Base-by-base conservation (phyloP, 2,113 vertebrate genomes). In the Nettapus auritus region DNA sequence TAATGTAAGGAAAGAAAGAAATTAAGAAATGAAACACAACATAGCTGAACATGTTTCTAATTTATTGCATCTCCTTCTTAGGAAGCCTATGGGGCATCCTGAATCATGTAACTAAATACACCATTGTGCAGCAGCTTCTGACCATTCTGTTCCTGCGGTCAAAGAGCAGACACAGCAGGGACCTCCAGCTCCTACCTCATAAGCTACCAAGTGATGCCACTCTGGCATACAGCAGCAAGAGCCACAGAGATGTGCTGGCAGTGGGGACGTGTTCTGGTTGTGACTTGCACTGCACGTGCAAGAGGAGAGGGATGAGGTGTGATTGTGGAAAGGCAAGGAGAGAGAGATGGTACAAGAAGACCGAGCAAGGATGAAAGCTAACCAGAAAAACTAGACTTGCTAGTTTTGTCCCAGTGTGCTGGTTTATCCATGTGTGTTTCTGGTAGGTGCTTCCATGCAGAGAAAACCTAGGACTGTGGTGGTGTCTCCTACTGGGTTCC, bases 261-360 rank as follows among this genome's bases (percentile, higher is more conserved):
- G 19, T 20, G 4, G 50, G 68, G 68, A 68, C 6, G 13, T 29
- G 8, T 76, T 67, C 42, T 77, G 29, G 13, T 86, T 18, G 16
- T 13, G 53, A 80, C 11, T 38, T 3, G 1, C 13, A 28, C 8
- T 46, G 50, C 8, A 42, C 5, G 22, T 40, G 10, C 46, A 48
- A 48, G 46, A 22, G 15, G 15, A 38, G 6, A n/a, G 2, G 3
- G 26, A 82, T 10, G 11, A 70, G 40, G 29, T 1, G 0, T 36
- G 19, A 38, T 19, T 56, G 18, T 46, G 28, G 44, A 62, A 75
- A n/a, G 16, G 40, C 17, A 16, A 82, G 23, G n/a, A 75, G 9
- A 66, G 8, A 50, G 14, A 77, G 76, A 8, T 6, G 1, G 3
- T 31, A 4, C 2, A 3, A 87, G 15, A 34, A 25, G 74, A 74